Conservation (phyloP, 2,888 invertebrate species). For the Brassicogethes aeneus region DNA sequence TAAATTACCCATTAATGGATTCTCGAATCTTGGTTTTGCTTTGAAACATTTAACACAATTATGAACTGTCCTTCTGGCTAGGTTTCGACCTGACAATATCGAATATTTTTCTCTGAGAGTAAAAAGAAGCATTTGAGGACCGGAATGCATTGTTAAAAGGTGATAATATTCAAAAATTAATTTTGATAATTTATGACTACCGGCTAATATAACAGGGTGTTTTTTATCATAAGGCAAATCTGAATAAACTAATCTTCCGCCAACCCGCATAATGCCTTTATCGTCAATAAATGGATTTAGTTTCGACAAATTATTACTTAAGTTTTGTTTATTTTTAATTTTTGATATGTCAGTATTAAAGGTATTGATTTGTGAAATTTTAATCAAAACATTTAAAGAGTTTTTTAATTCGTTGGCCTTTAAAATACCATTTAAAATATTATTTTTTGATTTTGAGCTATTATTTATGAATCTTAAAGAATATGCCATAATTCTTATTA, state of each 20-base stretch:
- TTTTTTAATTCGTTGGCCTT: neutral
- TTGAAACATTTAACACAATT: too few species aligned
- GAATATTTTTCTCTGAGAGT: neutral
- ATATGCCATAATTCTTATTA: slow-evolving; percentile 2
- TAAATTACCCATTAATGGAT: too few species aligned
- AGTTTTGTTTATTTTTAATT: neutral
- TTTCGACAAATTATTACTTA: slow-evolving; percentile 1
- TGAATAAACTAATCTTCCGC: neutral
- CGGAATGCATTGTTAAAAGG: neutral
- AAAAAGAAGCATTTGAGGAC: neutral
- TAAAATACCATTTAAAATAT: too few species aligned
- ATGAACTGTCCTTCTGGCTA: too few species aligned
- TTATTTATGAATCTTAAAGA: too few species aligned
- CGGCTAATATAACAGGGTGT: neutral
- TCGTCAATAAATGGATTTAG: slow-evolving; percentile 2
- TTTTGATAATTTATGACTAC: neutral
- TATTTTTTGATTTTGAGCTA: too few species aligned
- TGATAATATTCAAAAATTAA: slow-evolving; percentile 4
- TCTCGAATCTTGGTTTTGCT: too few species aligned
- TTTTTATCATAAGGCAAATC: slow-evolving; percentile 1
- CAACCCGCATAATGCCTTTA: neutral
- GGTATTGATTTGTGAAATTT: neutral
- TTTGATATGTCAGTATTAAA: neutral
- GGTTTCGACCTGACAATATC: slow-evolving; percentile 1
- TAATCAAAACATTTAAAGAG: slow-evolving; percentile 1